Evolutionary conservation across 2,113 vertebrate genomes (phyloP).

Genomic region (Bucco capensis): DNA sequence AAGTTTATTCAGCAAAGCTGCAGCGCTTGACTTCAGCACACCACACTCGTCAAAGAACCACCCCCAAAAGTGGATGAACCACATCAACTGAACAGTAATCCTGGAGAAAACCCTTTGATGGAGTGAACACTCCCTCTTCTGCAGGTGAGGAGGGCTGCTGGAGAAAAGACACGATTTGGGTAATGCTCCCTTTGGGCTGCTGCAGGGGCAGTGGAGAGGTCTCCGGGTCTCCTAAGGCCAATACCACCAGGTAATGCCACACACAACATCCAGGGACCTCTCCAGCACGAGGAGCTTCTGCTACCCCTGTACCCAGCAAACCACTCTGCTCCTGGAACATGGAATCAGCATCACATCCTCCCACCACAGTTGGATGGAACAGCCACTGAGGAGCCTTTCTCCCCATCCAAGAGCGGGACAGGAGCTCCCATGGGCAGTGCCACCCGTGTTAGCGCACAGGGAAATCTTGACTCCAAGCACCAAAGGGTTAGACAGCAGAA

Average conservation of each 20-base stretch:
- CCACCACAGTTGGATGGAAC: background rate
- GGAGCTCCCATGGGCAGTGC: background rate
- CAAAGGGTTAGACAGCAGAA: conserved; percentile 55
- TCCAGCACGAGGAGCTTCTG: background rate
- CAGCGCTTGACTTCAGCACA: background rate
- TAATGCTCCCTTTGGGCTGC: background rate
- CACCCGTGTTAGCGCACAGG: background rate
- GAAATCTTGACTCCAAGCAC: conserved; percentile 46
- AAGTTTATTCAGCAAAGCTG: conserved; percentile 64
- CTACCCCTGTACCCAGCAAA: background rate
- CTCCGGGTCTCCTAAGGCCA: background rate
- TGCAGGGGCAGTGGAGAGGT: background rate
- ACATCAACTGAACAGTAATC: conserved; percentile 12
- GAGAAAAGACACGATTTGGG: background rate
- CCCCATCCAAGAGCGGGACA: background rate
- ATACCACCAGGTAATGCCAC: background rate
- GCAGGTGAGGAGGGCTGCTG: background rate
- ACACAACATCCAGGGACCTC: background rate
- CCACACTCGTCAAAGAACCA: conserved; percentile 6
- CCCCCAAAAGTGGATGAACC: background rate
- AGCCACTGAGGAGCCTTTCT: background rate
- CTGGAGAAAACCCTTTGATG: conserved; percentile 27
- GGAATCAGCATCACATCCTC: background rate
- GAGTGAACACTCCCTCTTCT: conserved; percentile 31
- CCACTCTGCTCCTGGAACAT: background rate